phyloP scores from a whole-genome alignment of 2,113 vertebrate genomes.

The Aegithalos caudatus region DNA sequence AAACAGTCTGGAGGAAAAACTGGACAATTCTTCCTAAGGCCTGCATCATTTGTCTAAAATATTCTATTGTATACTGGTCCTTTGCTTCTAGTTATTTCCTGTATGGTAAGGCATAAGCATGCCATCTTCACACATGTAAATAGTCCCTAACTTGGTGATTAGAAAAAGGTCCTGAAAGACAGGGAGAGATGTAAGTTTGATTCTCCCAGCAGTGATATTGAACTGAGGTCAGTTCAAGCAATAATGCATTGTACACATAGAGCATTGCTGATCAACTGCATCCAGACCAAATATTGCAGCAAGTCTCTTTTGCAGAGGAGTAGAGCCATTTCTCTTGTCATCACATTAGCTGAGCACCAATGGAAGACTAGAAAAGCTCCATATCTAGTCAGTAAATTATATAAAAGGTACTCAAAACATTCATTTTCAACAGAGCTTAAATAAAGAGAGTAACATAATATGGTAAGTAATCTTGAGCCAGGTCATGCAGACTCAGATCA shows the following conservation, averaged over 20 bases:
- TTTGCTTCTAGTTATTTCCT: background rate
- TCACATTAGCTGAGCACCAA: background rate
- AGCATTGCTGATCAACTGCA: background rate
- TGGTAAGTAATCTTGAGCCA: background rate
- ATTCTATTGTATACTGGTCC: background rate
- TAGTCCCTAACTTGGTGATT: background rate
- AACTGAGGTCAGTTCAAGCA: background rate
- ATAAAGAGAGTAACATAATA: background rate
- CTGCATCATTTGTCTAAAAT: background rate
- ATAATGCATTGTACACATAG: accelerated
- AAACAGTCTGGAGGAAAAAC: background rate
- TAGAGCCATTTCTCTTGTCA: background rate
- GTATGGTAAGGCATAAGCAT: background rate
- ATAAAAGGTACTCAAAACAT: background rate
- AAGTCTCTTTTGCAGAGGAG: background rate
- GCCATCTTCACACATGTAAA: background rate
- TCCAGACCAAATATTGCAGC: background rate
- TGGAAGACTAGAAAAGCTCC: background rate
- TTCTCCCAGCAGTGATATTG: background rate
- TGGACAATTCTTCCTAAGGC: background rate
- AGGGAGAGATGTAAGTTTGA: background rate
- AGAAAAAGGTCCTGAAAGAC: background rate
- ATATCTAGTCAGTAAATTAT: background rate
- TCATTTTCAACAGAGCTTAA: background rate
- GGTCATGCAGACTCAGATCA: background rate